Conservation (phyloP, 2,888 invertebrate species). For the Acanthosepion esculentum region DNA sequence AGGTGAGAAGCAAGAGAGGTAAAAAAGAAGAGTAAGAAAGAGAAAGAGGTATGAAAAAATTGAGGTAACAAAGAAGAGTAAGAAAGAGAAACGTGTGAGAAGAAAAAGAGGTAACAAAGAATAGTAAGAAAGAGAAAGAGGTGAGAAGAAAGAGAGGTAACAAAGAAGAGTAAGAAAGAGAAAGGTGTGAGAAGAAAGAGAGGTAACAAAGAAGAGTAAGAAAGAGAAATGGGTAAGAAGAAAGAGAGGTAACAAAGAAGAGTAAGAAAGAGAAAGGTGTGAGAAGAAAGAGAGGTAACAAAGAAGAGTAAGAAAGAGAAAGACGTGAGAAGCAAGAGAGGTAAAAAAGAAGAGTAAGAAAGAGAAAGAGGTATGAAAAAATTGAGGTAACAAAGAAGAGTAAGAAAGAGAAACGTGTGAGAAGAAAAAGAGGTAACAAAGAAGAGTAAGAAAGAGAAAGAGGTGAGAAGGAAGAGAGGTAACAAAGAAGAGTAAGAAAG, state of each 20-base stretch:
- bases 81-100: slow-evolving; percentile 36
- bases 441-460: no score
- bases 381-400: background rate
- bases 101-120: slow-evolving; percentile 34
- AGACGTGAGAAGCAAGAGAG: background rate
- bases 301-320: no score
- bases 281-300: no score
- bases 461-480: no score
- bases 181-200: background rate
- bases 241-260: no score
- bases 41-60: no score
- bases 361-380: background rate
- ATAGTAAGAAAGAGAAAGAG: slow-evolving; percentile 37
- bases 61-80: background rate
- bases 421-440: background rate
- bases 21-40: no score
- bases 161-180: background rate
- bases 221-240: background rate
- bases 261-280: no score
- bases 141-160: background rate
- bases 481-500: no score
- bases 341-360: background rate
- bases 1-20: no score
- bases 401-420: background rate
- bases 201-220: background rate